phyloP scores from a whole-genome alignment of 2,797 vertebrate genomes.

The Rhinella marina region DNA sequence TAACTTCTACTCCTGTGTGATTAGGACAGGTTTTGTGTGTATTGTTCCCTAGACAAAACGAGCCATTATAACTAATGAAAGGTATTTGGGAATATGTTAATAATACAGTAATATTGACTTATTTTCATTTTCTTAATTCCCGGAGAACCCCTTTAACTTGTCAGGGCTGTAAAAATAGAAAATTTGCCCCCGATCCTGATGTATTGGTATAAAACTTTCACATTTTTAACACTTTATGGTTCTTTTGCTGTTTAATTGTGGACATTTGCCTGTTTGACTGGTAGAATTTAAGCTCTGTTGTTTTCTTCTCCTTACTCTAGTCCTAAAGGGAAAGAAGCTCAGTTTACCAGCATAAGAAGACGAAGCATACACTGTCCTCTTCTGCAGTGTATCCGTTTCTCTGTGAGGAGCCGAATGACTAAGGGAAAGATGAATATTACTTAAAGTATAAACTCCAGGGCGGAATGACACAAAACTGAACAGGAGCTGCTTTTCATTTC shows the following conservation, averaged over 20 bases:
- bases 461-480: conserved; percentile 30
- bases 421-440: conserved; percentile 35
- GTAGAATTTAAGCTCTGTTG: background rate
- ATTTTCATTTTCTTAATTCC: too few species aligned
- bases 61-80: too few species aligned
- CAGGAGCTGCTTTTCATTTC: conserved; percentile 40
- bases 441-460: conserved; percentile 49
- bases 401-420: conserved; percentile 51
- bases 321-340: conserved; percentile 76
- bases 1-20: too few species aligned
- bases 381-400: conserved; percentile 22
- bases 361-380: conserved; percentile 42
- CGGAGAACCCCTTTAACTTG: too few species aligned
- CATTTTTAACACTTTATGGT: background rate
- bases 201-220: background rate
- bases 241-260: background rate
- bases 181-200: background rate
- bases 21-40: too few species aligned
- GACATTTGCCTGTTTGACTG: background rate
- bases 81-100: too few species aligned
- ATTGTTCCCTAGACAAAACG: too few species aligned
- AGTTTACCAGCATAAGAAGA: conserved; percentile 72
- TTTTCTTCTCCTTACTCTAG: conserved; percentile 63
- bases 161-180: background rate
- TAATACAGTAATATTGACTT: too few species aligned